Base-by-base conservation (phyloP, 2,888 invertebrate species). In the Acrobasis suavella region DNA sequence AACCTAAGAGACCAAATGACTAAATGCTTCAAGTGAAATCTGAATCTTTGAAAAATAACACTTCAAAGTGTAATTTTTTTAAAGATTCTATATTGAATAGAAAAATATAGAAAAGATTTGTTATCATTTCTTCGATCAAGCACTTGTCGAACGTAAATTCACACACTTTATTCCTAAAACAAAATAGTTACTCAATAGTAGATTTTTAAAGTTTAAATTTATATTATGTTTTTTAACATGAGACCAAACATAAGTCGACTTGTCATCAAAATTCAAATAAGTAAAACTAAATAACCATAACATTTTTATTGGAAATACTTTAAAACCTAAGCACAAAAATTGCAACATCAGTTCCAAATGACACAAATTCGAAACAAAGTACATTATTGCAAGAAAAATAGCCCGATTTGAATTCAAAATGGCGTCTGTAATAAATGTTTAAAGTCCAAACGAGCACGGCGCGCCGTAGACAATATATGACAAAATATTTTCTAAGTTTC, bases 401-500 rank as follows among this genome's bases (percentile, higher is more conserved):
- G 69, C 65, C 63, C 22, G 54, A 62, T 69, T 67, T 67, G 73
- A 75, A 74, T 74, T 76, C 71, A 70, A 73, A 73, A 77, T 71
- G 71, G 65, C 65, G 64, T 65, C 64, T 68, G 70, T 72, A 71
- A 76, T 78, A 80, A 82, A 83, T 81, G 81, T 81, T 76, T 68
- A 77, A 59, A 59, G 73, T 75, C 73, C 69, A 67, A 77, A 77
- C 71, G 72, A 72, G 72, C 73, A 32, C 38, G 78, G 75, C 76
- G 76, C 81, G 76, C 77, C 75, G 80, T 76, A 84, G 83, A 86
- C 86, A 83, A 86, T 85, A 80, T 86, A 86, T 78, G 82, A 79
- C 76, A 81, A 79, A 82, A 84, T 86, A 87, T 87, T 83, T 86
- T 77, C 81, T 74, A 87, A 82, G 81, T 82, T 85, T 82, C 78